Conservation (phyloP, 2,113 vertebrate species). For the Lichenostomus cassidix region DNA sequence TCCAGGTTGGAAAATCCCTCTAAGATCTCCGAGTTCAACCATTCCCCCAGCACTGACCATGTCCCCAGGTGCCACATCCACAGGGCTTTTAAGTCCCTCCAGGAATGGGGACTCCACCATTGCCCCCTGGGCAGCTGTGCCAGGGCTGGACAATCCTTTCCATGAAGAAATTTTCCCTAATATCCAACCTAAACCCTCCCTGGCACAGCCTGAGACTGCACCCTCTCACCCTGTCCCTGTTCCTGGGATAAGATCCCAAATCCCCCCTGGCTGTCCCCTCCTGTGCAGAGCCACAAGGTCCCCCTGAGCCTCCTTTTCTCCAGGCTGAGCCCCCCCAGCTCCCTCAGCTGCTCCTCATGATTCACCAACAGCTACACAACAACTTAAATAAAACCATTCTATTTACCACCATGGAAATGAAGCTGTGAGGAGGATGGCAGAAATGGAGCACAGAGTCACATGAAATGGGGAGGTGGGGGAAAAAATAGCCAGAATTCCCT, state of each 20-base stretch:
- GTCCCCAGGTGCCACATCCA: neutral
- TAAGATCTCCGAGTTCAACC: neutral
- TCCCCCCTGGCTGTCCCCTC: accelerated
- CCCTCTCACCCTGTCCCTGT: accelerated
- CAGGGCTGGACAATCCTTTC: neutral
- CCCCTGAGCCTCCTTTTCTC: neutral
- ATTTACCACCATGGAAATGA: neutral
- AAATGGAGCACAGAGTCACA: neutral
- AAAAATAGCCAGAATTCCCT: neutral
- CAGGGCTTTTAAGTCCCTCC: neutral
- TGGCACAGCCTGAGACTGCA: accelerated
- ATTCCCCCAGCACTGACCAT: neutral
- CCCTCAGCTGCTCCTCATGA: neutral
- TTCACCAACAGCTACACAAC: neutral
- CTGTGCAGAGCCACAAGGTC: neutral
- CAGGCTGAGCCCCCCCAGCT: neutral
- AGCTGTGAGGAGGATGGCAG: neutral
- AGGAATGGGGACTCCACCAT: neutral
- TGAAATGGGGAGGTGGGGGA: neutral
- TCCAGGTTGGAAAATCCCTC: neutral
- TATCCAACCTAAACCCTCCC: neutral
- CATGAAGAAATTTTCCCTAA: neutral
- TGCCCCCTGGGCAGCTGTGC: neutral
- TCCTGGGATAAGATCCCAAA: neutral
- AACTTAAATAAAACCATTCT: neutral